Evolutionary conservation across 1,140 invertebrate genomes (phyloP).

Genomic region (Palaemon carinicauda): DNA sequence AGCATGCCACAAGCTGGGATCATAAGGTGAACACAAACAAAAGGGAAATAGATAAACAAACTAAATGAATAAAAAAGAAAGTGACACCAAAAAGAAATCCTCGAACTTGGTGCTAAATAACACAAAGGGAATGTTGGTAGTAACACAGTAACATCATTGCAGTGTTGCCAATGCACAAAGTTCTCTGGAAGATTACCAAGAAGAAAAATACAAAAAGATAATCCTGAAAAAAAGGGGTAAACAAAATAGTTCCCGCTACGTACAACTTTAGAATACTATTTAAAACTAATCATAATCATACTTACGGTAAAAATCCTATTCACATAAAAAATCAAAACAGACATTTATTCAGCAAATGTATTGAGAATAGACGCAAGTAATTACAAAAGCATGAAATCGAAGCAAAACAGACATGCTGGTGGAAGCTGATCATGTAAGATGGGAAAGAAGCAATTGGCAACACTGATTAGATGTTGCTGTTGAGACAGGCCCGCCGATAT

Average conservation of each 20-base stretch:
- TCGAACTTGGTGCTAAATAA: background rate
- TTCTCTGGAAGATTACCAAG: no score
- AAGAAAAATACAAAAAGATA: no score
- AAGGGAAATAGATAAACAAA: background rate
- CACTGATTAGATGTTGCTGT: conserved; percentile 16
- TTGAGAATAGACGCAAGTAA: no score
- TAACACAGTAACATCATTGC: background rate
- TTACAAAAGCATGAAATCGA: no score
- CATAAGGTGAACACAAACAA: background rate
- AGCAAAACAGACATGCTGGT: no score
- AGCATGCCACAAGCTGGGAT: background rate
- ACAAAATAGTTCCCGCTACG: no score
- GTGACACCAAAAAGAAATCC: background rate
- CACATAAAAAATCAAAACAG: no score
- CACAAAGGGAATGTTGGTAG: background rate
- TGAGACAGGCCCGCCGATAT: conserved; percentile 35
- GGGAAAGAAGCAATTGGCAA: conserved; percentile 8
- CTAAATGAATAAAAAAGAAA: background rate
- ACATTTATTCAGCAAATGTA: no score
- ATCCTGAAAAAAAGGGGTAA: no score
- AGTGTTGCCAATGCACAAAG: background rate
- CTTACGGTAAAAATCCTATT: no score
- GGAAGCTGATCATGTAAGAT: background rate
- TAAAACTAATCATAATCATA: no score
- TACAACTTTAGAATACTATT: no score